Percentiles rank a stretch among this genome's conserved stretches.
phyloP scores from a whole-genome alignment of 1,140 invertebrate species.

The Prorops nasuta region DNA sequence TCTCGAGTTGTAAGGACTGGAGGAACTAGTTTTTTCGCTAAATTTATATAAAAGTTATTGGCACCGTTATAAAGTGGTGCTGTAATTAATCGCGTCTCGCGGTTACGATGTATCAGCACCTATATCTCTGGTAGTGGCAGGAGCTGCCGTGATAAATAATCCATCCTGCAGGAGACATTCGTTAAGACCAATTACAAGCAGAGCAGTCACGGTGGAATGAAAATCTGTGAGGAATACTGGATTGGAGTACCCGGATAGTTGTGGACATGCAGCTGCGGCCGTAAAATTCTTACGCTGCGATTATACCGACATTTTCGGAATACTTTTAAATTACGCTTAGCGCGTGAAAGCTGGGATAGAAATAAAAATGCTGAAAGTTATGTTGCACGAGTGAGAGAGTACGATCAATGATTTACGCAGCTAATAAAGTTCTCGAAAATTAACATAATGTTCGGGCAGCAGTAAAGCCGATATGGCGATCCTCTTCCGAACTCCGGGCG shows the following conservation, averaged over 20 bases:
- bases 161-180: too few species aligned
- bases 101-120: too few species aligned
- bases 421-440: conserved; percentile 38
- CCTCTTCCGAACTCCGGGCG: background rate
- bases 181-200: too few species aligned
- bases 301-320: conserved; percentile 19
- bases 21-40: too few species aligned
- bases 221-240: too few species aligned
- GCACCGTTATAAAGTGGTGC: too few species aligned
- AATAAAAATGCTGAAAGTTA: conserved; percentile 6
- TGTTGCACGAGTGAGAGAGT: background rate
- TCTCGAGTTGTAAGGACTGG: too few species aligned
- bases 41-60: too few species aligned
- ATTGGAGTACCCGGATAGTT: conserved; percentile 5
- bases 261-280: conserved; percentile 18
- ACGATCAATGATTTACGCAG: conserved; percentile 35
- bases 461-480: background rate
- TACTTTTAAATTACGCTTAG: conserved; percentile 3
- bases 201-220: too few species aligned
- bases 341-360: conserved; percentile 1
- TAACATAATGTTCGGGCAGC: conserved; percentile 15
- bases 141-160: too few species aligned
- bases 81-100: too few species aligned
- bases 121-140: too few species aligned
- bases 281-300: conserved; percentile 19